Conservation (phyloP, 1,140 invertebrate genomes). For the Heliconius melpomene region DNA sequence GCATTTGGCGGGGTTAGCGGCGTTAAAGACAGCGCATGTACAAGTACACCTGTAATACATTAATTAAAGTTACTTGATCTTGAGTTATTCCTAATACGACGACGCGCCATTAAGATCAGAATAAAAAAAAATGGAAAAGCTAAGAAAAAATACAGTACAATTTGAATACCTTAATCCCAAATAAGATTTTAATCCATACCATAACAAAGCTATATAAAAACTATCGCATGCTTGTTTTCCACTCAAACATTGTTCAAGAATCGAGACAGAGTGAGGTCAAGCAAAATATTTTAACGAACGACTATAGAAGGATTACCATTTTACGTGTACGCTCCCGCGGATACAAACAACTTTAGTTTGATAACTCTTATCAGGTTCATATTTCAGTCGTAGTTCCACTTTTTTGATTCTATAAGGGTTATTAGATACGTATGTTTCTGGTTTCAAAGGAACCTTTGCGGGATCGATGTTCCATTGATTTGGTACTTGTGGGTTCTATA, state of each 20-base stretch:
- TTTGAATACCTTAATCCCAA: neutral
- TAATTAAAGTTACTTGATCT: too few relatives aligned
- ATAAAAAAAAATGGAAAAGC: too few relatives aligned
- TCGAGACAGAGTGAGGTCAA: slow-evolving; percentile 41
- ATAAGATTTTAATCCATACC: neutral
- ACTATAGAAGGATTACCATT: slow-evolving; percentile 46
- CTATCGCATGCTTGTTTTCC: neutral
- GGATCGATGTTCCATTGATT: neutral
- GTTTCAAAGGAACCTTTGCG: neutral
- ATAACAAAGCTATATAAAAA: neutral
- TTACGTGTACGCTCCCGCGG: slow-evolving; percentile 31
- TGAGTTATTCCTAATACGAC: too few relatives aligned
- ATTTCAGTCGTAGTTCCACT: slow-evolving; percentile 25
- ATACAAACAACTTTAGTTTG: slow-evolving; percentile 45
- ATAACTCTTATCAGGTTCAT: slow-evolving; percentile 24
- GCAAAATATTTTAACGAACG: slow-evolving; percentile 59
- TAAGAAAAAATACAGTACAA: too few relatives aligned
- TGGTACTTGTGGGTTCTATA: neutral
- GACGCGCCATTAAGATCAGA: too few relatives aligned
- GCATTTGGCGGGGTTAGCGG: too few relatives aligned
- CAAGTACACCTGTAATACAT: too few relatives aligned
- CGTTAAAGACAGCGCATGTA: too few relatives aligned
- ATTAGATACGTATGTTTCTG: neutral
- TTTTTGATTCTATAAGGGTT: neutral
- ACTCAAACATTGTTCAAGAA: slow-evolving; percentile 15